Percentiles rank a stretch among this genome's conserved stretches.
phyloP scores from a whole-genome alignment of 1,140 invertebrate genomes.

The Matsumurasca onukii region DNA sequence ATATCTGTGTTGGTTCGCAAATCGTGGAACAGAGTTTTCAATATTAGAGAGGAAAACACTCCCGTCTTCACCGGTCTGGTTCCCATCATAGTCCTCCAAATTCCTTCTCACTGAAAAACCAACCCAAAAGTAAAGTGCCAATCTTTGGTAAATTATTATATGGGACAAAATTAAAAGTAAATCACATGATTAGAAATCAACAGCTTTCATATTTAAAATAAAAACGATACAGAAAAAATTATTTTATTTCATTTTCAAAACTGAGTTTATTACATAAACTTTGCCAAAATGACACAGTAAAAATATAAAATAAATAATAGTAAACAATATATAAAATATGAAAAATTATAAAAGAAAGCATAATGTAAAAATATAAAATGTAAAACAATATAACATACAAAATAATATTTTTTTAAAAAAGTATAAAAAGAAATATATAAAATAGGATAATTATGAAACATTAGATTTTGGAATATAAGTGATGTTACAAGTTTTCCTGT shows the following conservation, averaged over 20 bases:
- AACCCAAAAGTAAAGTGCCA: background rate
- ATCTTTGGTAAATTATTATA: background rate
- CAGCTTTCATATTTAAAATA: background rate
- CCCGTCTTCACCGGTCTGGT: background rate
- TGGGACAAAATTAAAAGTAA: background rate
- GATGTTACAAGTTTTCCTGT: too few species aligned
- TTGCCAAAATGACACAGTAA: too few species aligned
- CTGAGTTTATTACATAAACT: too few species aligned
- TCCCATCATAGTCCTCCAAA: background rate
- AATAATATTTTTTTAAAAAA: too few species aligned
- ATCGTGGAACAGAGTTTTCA: conserved; percentile 4
- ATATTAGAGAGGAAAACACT: conserved; percentile 18
- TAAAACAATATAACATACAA: too few species aligned
- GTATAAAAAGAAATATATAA: too few species aligned
- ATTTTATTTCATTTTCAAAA: background rate
- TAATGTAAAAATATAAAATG: too few species aligned
- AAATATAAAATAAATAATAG: too few species aligned
- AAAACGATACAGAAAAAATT: background rate
- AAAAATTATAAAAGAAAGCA: too few species aligned
- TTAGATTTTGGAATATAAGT: too few species aligned
- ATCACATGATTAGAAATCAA: background rate
- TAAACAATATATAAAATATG: too few species aligned
- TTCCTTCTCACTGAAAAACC: background rate
- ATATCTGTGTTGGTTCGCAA: conserved; percentile 14
- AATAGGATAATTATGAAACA: too few species aligned